Evolutionary conservation across 2,797 vertebrate species (phyloP).

Genomic region (Valencia hispanica): DNA sequence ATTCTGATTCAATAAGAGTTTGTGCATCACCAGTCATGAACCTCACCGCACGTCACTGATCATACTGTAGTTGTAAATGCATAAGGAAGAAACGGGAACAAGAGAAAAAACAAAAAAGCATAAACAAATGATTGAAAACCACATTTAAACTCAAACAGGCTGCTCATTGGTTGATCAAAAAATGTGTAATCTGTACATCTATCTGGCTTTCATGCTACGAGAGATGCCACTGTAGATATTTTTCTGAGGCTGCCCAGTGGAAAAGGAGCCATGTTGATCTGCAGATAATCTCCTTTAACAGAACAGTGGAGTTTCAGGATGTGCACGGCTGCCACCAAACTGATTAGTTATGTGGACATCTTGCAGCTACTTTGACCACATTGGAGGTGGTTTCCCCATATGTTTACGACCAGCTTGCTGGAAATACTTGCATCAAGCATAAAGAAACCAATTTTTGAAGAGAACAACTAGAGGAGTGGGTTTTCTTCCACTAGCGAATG

Average conservation of each 20-base stretch:
- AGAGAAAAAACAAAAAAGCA: too few relatives aligned
- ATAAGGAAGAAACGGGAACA: neutral
- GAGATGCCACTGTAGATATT: neutral
- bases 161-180: neutral
- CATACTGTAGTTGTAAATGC: neutral
- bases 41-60: too few relatives aligned
- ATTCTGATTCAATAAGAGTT: too few relatives aligned
- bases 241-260: neutral
- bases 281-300: neutral
- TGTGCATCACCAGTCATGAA: too few relatives aligned
- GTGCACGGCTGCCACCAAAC: neutral
- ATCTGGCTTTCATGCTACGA: neutral
- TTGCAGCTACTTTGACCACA: too few relatives aligned
- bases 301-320: neutral
- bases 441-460: neutral
- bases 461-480: neutral
- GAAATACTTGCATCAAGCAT: neutral
- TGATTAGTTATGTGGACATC: neutral
- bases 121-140: too few relatives aligned
- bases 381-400: neutral
- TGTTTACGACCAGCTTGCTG: neutral
- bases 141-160: neutral
- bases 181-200: neutral
- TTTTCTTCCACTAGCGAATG: neutral
- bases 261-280: neutral